phyloP scores from a whole-genome alignment of 2,888 invertebrate genomes.

The Phragmatobia fuliginosa region DNA sequence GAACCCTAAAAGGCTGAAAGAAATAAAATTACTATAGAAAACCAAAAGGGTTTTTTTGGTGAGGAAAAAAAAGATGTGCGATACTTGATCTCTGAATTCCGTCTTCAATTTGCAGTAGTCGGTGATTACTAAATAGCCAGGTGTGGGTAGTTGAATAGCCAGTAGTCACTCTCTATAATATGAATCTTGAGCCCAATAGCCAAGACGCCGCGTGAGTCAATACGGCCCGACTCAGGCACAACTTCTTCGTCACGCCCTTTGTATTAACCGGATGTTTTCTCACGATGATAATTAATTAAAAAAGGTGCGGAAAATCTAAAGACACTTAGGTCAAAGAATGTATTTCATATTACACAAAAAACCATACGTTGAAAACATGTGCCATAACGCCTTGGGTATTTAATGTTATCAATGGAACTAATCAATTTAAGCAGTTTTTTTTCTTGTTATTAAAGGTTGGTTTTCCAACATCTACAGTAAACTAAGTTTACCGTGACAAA shows the following conservation, averaged over 20 bases:
- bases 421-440: constrained; percentile 11
- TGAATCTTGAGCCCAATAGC: background rate
- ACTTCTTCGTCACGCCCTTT: background rate
- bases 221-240: background rate
- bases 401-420: constrained; percentile 11
- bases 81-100: background rate
- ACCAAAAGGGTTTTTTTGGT: background rate
- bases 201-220: background rate
- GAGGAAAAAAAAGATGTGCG: background rate
- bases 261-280: background rate
- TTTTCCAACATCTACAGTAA: background rate
- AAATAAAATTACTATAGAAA: background rate
- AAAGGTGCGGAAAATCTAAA: background rate
- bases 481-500: constrained; percentile 8
- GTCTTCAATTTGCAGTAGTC: background rate
- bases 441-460: constrained; percentile 14
- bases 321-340: background rate
- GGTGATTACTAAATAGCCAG: background rate
- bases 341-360: background rate
- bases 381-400: background rate
- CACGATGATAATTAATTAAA: background rate
- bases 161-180: background rate
- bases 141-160: background rate
- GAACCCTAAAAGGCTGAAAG: background rate
- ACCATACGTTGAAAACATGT: background rate